Percentiles rank a stretch among this genome's conserved stretches.
Conservation (phyloP, 2,888 invertebrate species). For the Cecidostiba fungosa region DNA sequence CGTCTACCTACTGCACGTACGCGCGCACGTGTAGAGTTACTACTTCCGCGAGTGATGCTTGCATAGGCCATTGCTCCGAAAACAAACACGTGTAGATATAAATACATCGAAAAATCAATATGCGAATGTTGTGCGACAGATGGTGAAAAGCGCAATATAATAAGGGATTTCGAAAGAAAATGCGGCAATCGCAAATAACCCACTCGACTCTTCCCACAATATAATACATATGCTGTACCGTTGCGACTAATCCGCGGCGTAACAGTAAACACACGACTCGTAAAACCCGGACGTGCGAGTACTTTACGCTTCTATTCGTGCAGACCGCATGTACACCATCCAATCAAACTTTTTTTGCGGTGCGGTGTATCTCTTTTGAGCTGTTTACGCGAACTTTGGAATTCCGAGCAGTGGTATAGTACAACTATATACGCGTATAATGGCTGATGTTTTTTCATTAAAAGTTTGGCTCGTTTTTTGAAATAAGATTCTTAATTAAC, state of each 20-base stretch:
- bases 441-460: background rate
- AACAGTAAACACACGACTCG: conserved; percentile 41
- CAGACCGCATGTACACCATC: background rate
- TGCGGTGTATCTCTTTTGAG: no score
- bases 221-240: conserved; percentile 3
- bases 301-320: conserved; percentile 22
- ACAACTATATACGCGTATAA: background rate
- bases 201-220: conserved; percentile 22
- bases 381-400: no score
- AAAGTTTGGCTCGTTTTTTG: no score
- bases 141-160: background rate
- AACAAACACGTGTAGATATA: background rate
- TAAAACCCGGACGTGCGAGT: conserved; percentile 38
- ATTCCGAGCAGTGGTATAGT: no score
- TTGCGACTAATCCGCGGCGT: conserved; percentile 45
- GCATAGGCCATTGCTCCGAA: background rate
- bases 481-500: no score
- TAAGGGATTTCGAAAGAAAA: background rate
- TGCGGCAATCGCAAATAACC: conserved; percentile 13
- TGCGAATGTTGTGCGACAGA: background rate
- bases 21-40: background rate
- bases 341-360: background rate
- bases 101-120: background rate
- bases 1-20: background rate
- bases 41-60: background rate